Conservation (phyloP, 2,797 vertebrate species). For the Okamejei kenojei region DNA sequence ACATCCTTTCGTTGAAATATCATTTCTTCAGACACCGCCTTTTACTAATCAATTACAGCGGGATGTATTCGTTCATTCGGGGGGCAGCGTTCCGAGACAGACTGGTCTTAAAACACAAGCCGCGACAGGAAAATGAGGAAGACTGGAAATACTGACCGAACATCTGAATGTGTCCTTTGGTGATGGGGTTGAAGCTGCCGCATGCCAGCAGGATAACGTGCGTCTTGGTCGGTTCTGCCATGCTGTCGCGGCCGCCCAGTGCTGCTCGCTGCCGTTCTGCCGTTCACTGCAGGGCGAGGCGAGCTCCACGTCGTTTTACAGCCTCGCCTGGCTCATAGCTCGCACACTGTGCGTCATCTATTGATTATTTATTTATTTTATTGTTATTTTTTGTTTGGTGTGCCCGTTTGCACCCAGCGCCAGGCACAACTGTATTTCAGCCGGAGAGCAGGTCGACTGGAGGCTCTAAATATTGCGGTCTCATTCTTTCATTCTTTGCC, state of each 20-base stretch:
- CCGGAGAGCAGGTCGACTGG: neutral
- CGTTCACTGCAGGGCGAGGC: constrained; percentile 45
- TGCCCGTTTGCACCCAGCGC: neutral
- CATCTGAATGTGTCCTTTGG: constrained; percentile 95
- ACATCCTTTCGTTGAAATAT: neutral
- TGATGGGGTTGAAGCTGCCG: constrained; percentile 95
- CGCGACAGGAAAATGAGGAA: neutral
- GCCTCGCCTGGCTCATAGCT: constrained; percentile 28
- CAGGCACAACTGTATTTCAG: neutral
- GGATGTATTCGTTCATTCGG: neutral
- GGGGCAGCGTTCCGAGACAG: neutral
- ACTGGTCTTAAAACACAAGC: neutral
- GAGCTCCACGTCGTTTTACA: constrained; percentile 46
- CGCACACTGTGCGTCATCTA: constrained; percentile 45
- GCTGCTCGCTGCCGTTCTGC: constrained; percentile 36
- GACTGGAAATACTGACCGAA: constrained; percentile 70
- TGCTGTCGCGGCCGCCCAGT: constrained; percentile 46
- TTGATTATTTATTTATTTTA: neutral
- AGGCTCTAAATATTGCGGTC: neutral
- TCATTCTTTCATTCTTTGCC: neutral
- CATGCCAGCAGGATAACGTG: constrained; percentile 92
- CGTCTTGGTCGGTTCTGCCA: constrained; percentile 83
- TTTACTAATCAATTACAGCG: neutral
- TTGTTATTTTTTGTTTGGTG: neutral
- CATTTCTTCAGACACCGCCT: neutral